These are phyloP conservation scores for Bellardia pandia DNA, from an alignment of 2,888 invertebrate genomes.

Conservation along the genomic window DNA sequence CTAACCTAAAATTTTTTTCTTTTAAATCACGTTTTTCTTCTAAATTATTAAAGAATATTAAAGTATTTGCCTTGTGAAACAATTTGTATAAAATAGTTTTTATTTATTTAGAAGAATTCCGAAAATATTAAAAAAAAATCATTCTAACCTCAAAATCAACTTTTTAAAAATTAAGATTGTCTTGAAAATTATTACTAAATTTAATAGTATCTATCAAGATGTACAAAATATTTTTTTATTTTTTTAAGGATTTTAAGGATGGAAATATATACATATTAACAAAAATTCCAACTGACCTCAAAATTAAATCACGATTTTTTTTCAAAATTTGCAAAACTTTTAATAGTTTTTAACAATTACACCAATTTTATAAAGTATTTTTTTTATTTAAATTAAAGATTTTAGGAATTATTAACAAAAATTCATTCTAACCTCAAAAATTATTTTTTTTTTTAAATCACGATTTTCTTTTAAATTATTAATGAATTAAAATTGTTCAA, in stretches of 20 bases:
- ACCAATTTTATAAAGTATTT: too few relatives aligned
- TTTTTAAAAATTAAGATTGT: neutral
- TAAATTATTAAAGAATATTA: neutral
- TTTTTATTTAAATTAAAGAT: too few relatives aligned
- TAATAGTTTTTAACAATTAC: too few relatives aligned
- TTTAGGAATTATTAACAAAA: too few relatives aligned
- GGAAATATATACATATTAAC: neutral
- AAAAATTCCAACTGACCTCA: neutral
- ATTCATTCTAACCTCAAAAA: neutral
- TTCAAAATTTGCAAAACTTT: too few relatives aligned
- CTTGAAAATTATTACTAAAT: neutral
- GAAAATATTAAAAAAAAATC: neutral
- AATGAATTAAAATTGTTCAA: neutral
- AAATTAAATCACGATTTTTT: neutral
- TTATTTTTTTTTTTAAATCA: neutral
- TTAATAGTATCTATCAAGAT: neutral
- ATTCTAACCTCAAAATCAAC: neutral
- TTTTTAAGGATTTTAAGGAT: neutral
- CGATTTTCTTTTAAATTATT: neutral
- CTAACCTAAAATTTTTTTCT: neutral
- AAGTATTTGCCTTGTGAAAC: neutral
- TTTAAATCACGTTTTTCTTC: neutral
- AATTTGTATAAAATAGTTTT: neutral
- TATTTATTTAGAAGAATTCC: neutral
- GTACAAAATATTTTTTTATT: neutral